Evolutionary conservation across 2,797 vertebrate species (phyloP).

Genomic region (Dryobates pubescens): DNA sequence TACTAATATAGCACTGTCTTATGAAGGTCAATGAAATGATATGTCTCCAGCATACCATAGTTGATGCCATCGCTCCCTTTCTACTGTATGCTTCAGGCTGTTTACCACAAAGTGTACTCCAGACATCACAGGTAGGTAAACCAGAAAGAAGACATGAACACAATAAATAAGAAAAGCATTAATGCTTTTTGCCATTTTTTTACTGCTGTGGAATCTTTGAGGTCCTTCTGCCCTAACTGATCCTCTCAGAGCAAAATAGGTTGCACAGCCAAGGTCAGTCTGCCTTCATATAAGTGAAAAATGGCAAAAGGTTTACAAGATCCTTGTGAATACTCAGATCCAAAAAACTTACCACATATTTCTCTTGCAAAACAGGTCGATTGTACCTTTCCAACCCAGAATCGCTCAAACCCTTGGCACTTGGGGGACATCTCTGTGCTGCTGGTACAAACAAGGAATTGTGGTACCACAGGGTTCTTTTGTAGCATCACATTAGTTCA

Average conservation of each 20-base stretch:
- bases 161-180: slow-evolving; percentile 23
- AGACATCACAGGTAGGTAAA: slow-evolving; percentile 29
- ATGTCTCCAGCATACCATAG: neutral
- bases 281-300: neutral
- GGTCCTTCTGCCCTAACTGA: neutral
- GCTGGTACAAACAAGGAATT: neutral
- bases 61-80: neutral
- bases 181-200: neutral
- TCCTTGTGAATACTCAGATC: neutral
- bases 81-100: neutral
- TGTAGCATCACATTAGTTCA: neutral
- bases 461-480: neutral
- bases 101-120: slow-evolving; percentile 1
- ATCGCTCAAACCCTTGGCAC: neutral
- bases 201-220: neutral
- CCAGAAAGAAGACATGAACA: neutral
- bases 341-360: neutral
- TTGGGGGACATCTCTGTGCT: neutral
- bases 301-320: neutral
- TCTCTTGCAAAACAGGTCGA: neutral
- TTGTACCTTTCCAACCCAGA: neutral
- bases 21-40: neutral
- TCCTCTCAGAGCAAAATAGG: neutral
- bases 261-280: neutral
- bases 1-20: neutral